phyloP scores from a whole-genome alignment of 2,888 invertebrate genomes.

The Cyclophora albipunctata region DNA sequence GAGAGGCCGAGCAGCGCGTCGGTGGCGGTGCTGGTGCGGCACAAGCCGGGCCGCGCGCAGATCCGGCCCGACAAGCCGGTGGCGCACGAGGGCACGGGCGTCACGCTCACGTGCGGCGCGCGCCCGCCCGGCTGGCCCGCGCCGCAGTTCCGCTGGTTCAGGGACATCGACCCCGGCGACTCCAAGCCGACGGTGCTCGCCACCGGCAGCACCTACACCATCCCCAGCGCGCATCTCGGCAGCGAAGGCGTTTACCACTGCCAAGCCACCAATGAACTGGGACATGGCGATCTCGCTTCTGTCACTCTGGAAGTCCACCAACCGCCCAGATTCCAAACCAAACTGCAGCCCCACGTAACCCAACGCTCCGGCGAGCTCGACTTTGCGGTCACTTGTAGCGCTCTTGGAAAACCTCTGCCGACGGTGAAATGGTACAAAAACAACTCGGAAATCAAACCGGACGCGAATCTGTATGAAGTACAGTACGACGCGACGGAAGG shows the following conservation, averaged over 20 bases:
- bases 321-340: slow-evolving; percentile 88
- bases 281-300: slow-evolving; percentile 88
- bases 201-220: slow-evolving; percentile 88
- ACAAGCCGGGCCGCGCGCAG: slow-evolving; percentile 88
- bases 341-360: slow-evolving; percentile 88
- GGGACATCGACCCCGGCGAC: slow-evolving; percentile 79
- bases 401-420: slow-evolving; percentile 91
- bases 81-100: slow-evolving; percentile 87
- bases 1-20: slow-evolving; percentile 88
- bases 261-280: slow-evolving; percentile 91
- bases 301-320: slow-evolving; percentile 91
- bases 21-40: slow-evolving; percentile 87
- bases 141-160: slow-evolving; percentile 92
- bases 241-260: slow-evolving; percentile 94
- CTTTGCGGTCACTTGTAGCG: slow-evolving; percentile 88
- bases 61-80: slow-evolving; percentile 90
- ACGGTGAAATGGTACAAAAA: slow-evolving; percentile 91
- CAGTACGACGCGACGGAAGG: slow-evolving; percentile 85
- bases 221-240: slow-evolving; percentile 87
- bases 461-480: slow-evolving; percentile 87
- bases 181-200: slow-evolving; percentile 81
- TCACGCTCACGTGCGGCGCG: slow-evolving; percentile 89
- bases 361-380: slow-evolving; percentile 86
- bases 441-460: slow-evolving; percentile 84
- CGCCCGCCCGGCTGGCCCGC: slow-evolving; percentile 95